Conservation (phyloP, 1,140 invertebrate genomes). For the Aphidius gifuensis region DNA sequence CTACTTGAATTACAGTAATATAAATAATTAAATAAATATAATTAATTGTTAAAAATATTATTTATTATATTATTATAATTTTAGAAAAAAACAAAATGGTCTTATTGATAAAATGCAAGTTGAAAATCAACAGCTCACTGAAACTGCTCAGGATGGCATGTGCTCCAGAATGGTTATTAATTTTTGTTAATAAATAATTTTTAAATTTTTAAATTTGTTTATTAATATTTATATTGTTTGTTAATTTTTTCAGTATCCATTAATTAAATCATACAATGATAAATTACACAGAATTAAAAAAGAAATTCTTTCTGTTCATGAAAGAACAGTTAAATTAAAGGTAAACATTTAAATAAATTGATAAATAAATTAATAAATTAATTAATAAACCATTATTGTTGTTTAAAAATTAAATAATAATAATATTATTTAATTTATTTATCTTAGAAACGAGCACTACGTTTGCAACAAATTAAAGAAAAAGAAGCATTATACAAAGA, state of each 20-base stretch:
- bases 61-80: constrained; percentile 13
- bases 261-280: constrained; percentile 44
- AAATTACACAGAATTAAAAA: constrained; percentile 47
- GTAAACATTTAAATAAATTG: constrained; percentile 27
- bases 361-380: background rate
- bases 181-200: constrained; percentile 24
- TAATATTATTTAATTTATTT: constrained; percentile 6
- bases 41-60: background rate
- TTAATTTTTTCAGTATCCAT: constrained; percentile 33
- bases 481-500: constrained; percentile 45
- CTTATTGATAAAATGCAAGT: constrained; percentile 44
- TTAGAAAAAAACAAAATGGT: constrained; percentile 44
- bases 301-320: constrained; percentile 47
- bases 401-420: background rate
- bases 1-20: constrained; percentile 48
- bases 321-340: constrained; percentile 47
- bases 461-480: constrained; percentile 47
- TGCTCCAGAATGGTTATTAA: constrained; percentile 44
- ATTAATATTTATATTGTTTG: background rate
- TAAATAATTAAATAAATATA: constrained; percentile 8
- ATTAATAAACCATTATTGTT: background rate
- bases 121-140: constrained; percentile 47
- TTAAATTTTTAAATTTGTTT: background rate
- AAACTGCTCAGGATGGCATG: constrained; percentile 40
- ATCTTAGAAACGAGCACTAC: constrained; percentile 46